Base-by-base conservation (phyloP, 2,888 invertebrate genomes). In the Herminia tarsipennalis region DNA sequence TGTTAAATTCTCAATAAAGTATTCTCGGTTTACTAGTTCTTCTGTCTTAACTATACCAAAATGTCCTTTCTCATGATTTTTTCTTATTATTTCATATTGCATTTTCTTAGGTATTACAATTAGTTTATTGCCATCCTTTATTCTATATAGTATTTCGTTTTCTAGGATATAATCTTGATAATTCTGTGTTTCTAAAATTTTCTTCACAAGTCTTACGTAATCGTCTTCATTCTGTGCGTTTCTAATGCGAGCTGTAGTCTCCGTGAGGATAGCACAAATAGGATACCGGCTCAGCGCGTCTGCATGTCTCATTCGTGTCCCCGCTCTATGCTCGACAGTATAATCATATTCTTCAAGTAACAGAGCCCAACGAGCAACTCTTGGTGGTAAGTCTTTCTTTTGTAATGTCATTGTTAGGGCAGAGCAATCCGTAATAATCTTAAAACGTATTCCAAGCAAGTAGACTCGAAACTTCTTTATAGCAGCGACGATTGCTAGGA, bases 11-110 rank as follows among this genome's bases (percentile, higher is more conserved):
- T 30, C 32, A 56, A 78, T 71, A 34, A 57, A 73, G 37, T 67
- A 78, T 2, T 74, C 67, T 33, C 57, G 57, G 9, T 40, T 52
- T 2, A 78, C 30, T n/a, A 71, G 2, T 12, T 73, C 64, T 14
- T 46, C 56, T 0, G 52, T 73, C 36, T 73, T 78, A 14, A 52
- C 66, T 5, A 42, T 52, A 0, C 12, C 18, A 43, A 44, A 49
- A 32, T 44, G 43, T 4, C 49, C 49, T 8, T 36, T 39, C 1
- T 1, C 1, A 20, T 50, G 50, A 5, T n/a, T 24, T 25, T 10
- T 40, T 12, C 9, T 40, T 0, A 44, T 29, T 0, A 44, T 28
- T 24, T 32, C 39, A 1, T n/a, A 13, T 6, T 43, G 35, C 18
- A 43, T 12, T 1, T 0, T 5, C 10, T 17, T 10, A 2, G 43